phyloP scores from a whole-genome alignment of 2,888 invertebrate species.

The Scrobipalpa atriplicella region DNA sequence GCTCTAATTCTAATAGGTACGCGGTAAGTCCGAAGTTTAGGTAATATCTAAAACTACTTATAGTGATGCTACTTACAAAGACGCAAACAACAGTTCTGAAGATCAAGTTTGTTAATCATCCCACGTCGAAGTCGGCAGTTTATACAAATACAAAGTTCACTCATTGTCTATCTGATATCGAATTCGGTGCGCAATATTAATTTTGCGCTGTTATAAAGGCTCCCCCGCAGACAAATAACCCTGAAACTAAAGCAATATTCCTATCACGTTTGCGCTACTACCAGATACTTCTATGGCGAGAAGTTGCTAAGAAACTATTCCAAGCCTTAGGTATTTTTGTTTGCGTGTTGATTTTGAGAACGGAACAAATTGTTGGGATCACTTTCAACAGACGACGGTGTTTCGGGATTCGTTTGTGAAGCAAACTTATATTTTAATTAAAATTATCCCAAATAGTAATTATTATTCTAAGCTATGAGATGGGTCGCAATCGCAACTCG shows the following conservation, averaged over 20 bases:
- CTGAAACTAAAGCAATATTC: slow-evolving; percentile 52
- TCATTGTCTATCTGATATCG: slow-evolving; percentile 28
- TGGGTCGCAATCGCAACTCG: no score
- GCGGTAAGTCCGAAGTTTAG: no score
- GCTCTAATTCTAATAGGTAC: no score
- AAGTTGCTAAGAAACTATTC: slow-evolving; percentile 38
- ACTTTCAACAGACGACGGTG: no score
- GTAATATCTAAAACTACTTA: no score
- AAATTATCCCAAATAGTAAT: no score
- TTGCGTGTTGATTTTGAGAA: no score
- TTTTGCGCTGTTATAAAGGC: slow-evolving; percentile 48
- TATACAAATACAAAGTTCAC: background rate
- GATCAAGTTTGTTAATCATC: background rate
- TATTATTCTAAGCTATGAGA: no score
- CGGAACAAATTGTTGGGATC: no score
- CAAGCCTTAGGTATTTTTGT: background rate
- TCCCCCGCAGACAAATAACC: slow-evolving; percentile 46
- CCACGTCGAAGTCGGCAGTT: background rate
- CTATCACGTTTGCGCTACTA: slow-evolving; percentile 42
- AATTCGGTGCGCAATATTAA: slow-evolving; percentile 48
- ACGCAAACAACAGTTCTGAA: background rate
- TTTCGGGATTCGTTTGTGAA: no score
- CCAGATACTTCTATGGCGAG: slow-evolving; percentile 42
- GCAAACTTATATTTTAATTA: no score
- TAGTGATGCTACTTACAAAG: background rate